Evolutionary conservation across 2,888 invertebrate genomes (phyloP).

Genomic region (Pomacea canaliculata): DNA sequence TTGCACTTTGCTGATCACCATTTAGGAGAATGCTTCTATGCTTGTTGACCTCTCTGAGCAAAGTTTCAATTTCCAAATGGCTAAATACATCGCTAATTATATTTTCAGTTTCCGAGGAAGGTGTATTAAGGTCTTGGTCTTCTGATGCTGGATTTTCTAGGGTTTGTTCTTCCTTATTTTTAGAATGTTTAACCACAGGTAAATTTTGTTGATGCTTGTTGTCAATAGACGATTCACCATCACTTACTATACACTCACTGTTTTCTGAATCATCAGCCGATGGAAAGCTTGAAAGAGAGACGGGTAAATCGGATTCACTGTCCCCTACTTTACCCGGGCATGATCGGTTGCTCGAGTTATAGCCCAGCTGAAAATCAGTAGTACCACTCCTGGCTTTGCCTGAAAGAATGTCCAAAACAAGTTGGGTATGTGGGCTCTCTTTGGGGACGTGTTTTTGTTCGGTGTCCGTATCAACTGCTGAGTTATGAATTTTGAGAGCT

Average conservation of each 20-base stretch:
- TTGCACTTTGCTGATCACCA: not conserved
- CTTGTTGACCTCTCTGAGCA: not conserved
- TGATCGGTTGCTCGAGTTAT: not conserved
- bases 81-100: not conserved
- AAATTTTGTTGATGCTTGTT: too few relatives aligned
- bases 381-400: not conserved
- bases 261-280: not conserved
- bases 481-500: not conserved
- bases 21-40: not conserved
- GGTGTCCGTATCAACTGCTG: not conserved
- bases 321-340: not conserved
- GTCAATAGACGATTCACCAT: not conserved
- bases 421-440: constrained; percentile 7
- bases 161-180: not conserved
- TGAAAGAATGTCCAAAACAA: not conserved
- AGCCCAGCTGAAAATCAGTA: not conserved
- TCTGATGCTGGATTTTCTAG: not conserved
- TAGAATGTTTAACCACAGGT: not conserved
- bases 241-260: not conserved
- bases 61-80: not conserved
- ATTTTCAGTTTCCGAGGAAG: too few relatives aligned
- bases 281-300: not conserved
- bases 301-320: not conserved
- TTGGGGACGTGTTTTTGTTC: constrained; percentile 1
- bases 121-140: too few relatives aligned